phyloP scores from a whole-genome alignment of 2,888 invertebrate species.

The Sussaba pulchella region DNA sequence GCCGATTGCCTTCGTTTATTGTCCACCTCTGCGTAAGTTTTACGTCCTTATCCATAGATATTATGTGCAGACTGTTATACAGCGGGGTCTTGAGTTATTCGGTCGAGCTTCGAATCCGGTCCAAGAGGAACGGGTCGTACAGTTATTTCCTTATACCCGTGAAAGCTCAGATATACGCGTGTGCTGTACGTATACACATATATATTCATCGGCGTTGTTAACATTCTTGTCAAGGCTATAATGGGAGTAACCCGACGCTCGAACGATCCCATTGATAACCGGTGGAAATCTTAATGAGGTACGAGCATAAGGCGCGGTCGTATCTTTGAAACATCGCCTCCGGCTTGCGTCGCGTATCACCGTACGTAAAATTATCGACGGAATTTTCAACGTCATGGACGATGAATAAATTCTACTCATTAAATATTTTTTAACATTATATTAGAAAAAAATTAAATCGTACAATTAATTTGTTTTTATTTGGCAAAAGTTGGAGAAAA shows the following conservation, averaged over 20 bases:
- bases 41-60: conserved; percentile 10
- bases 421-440: too few species aligned
- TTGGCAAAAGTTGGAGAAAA: too few species aligned
- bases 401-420: too few species aligned
- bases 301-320: conserved; percentile 4
- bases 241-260: conserved; percentile 62
- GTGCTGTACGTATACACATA: neutral
- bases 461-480: too few species aligned
- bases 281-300: conserved; percentile 41
- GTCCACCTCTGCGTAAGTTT: conserved; percentile 35
- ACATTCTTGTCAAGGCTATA: conserved; percentile 46
- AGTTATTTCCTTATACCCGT: conserved; percentile 41
- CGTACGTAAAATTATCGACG: neutral
- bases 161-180: neutral
- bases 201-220: neutral
- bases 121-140: conserved; percentile 47
- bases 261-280: conserved; percentile 60
- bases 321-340: neutral
- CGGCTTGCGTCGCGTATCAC: neutral
- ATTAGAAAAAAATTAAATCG: too few species aligned
- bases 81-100: conserved; percentile 42
- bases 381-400: neutral
- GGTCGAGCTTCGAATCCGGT: conserved; percentile 36
- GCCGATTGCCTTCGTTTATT: conserved; percentile 42
- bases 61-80: conserved; percentile 26